A percentile compares a stretch with the other conserved stretches of the same genome.
phyloP scores from a whole-genome alignment of 1,140 invertebrate genomes.

The Drosophila leontia region DNA sequence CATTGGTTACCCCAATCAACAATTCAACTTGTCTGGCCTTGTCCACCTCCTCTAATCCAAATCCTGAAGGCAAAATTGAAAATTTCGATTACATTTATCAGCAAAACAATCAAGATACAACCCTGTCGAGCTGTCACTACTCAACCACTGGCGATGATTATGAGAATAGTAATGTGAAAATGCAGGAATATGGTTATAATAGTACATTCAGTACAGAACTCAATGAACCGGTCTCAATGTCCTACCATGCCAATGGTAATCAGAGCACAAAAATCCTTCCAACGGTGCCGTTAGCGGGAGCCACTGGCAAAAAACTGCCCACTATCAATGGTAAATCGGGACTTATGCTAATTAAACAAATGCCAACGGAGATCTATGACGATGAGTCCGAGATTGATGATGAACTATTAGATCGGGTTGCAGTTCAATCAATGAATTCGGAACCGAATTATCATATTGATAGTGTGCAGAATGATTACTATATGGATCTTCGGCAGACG shows the following conservation, averaged over 20 bases:
- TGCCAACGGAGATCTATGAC: constrained; percentile 81
- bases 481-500: constrained; percentile 72
- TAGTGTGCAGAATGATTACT: constrained; percentile 80
- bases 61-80: constrained; percentile 18
- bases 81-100: constrained; percentile 44
- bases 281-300: constrained; percentile 65
- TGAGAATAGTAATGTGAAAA: constrained; percentile 64
- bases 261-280: constrained; percentile 57
- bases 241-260: constrained; percentile 61
- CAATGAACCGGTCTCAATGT: constrained; percentile 27
- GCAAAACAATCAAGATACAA: constrained; percentile 22
- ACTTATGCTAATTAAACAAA: constrained; percentile 71
- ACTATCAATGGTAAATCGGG: constrained; percentile 81
- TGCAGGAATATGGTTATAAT: constrained; percentile 19
- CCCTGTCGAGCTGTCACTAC: constrained; percentile 28
- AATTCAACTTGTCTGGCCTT: not conserved
- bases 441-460: constrained; percentile 70
- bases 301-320: constrained; percentile 82
- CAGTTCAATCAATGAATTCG: constrained; percentile 7
- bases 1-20: constrained; percentile 40
- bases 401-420: constrained; percentile 18
- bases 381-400: constrained; percentile 61
- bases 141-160: constrained; percentile 57
- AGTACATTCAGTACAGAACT: constrained; percentile 1
- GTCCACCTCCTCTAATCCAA: constrained; percentile 26